These are phyloP conservation scores for Lordiphosa stackelbergi DNA, from an alignment of 1,140 invertebrate species.

Conservation along the genomic window DNA sequence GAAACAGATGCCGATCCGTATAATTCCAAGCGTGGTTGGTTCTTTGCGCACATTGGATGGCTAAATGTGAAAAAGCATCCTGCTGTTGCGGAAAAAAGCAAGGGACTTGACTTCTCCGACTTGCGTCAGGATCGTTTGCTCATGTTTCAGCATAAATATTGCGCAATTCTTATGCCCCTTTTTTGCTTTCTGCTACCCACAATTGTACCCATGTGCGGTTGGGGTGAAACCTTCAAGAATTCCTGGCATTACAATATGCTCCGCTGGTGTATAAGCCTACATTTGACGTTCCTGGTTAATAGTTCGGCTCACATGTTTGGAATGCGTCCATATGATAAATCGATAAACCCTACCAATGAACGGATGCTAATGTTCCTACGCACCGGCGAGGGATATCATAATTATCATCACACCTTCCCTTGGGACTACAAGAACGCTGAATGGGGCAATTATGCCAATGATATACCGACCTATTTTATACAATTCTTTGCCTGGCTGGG, in stretches of 20 bases:
- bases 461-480: conserved; percentile 78
- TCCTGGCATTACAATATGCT: conserved; percentile 66
- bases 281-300: conserved; percentile 86
- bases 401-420: conserved; percentile 83
- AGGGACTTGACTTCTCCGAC: conserved; percentile 82
- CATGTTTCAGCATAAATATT: conserved; percentile 81
- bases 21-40: conserved; percentile 80
- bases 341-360: conserved; percentile 81
- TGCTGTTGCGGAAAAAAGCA: conserved; percentile 81
- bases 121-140: conserved; percentile 82
- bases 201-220: conserved; percentile 81
- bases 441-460: conserved; percentile 8
- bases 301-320: conserved; percentile 81
- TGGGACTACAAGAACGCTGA: conserved; percentile 83
- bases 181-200: conserved; percentile 82
- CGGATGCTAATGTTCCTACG: conserved; percentile 78
- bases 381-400: conserved; percentile 80
- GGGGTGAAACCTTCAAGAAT: conserved; percentile 77
- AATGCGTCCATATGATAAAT: conserved; percentile 82
- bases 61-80: conserved; percentile 79
- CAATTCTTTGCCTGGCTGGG: conserved; percentile 80
- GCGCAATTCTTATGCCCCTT: not conserved
- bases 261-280: conserved; percentile 80
- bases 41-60: conserved; percentile 81
- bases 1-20: conserved; percentile 79